phyloP scores from a whole-genome alignment of 2,113 vertebrate species.

The Thunnus thynnus region DNA sequence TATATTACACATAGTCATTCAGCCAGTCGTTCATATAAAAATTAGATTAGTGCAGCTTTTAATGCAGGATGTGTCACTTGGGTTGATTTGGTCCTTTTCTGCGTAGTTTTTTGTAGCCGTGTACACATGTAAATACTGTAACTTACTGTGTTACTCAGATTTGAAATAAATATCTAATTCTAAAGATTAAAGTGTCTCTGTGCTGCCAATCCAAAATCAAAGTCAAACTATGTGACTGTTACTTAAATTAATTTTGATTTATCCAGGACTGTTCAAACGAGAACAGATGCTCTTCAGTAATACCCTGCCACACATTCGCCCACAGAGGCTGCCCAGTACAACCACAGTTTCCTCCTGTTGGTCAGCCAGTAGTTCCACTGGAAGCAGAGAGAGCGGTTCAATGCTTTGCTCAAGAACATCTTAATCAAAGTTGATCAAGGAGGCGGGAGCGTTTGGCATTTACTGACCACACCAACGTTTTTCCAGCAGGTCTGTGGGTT shows the following conservation, averaged over 20 bases:
- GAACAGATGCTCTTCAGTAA: slow-evolving; percentile 3
- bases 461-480: background rate
- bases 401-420: slow-evolving; percentile 19
- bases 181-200: background rate
- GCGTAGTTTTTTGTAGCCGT: too few relatives aligned
- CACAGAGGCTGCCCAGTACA: background rate
- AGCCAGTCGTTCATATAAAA: too few relatives aligned
- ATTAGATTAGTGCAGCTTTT: too few relatives aligned
- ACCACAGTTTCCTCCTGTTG: slow-evolving; percentile 29
- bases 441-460: background rate
- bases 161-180: background rate
- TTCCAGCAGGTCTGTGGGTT: slow-evolving; percentile 11
- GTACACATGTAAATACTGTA: too few relatives aligned
- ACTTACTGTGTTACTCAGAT: too few relatives aligned
- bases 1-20: too few relatives aligned
- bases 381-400: background rate
- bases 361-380: slow-evolving; percentile 15
- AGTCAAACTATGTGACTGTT: slow-evolving; percentile 4
- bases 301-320: slow-evolving; percentile 12
- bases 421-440: background rate
- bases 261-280: slow-evolving; percentile 24
- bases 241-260: background rate
- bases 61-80: too few relatives aligned
- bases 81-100: too few relatives aligned
- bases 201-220: background rate